phyloP scores from a whole-genome alignment of 2,797 vertebrate genomes.

The Acanthopagrus latus region DNA sequence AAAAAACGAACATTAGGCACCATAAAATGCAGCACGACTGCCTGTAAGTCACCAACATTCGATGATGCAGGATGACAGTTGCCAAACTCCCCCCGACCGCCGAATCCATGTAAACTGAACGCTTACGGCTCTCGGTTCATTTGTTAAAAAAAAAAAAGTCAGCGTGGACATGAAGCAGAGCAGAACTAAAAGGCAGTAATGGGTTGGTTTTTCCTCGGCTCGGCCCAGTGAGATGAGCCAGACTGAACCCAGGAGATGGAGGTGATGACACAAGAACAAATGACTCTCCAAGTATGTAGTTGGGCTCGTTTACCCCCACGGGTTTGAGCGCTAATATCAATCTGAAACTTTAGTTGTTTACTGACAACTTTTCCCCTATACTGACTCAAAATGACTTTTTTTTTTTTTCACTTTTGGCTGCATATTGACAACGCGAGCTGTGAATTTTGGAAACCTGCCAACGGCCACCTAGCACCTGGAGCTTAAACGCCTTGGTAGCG shows the following conservation, averaged over 20 bases:
- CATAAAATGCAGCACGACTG: background rate
- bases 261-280: constrained; percentile 29
- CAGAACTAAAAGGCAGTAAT: background rate
- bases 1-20: background rate
- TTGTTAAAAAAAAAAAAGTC: constrained; percentile 10
- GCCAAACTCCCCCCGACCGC: background rate
- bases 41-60: background rate
- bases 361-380: constrained; percentile 13
- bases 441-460: constrained; percentile 44
- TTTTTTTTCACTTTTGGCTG: constrained; percentile 19
- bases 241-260: background rate
- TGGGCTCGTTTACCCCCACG: constrained; percentile 19
- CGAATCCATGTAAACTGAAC: background rate
- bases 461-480: constrained; percentile 53
- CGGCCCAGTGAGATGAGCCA: background rate
- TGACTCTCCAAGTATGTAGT: constrained; percentile 14
- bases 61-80: background rate
- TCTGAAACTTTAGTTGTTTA: constrained; percentile 34
- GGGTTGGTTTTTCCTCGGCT: background rate
- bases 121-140: background rate
- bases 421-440: constrained; percentile 16
- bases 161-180: background rate
- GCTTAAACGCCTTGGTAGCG: constrained; percentile 45
- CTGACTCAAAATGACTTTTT: constrained; percentile 5
- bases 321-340: constrained; percentile 8